A percentile compares a stretch with the other conserved stretches of the same genome.
phyloP scores from a whole-genome alignment of 2,797 vertebrate genomes.

The Rhynchotus rufescens region DNA sequence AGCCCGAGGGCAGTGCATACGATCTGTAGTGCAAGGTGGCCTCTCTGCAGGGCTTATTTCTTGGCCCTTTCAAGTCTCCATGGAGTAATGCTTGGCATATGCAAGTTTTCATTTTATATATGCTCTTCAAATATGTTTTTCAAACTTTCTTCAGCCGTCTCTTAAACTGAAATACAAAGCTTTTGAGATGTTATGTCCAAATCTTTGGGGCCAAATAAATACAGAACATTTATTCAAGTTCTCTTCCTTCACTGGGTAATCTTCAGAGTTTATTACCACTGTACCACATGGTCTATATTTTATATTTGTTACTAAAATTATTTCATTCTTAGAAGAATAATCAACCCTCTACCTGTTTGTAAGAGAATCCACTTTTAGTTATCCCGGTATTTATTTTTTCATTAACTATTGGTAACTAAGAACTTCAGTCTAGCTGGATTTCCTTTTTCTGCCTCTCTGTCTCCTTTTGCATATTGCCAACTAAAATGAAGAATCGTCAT shows the following conservation, averaged over 20 bases:
- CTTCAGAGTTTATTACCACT: not conserved
- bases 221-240: not conserved
- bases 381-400: not conserved
- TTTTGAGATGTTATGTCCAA: not conserved
- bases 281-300: not conserved
- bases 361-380: not conserved
- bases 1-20: not conserved
- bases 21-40: not conserved
- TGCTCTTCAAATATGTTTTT: not conserved
- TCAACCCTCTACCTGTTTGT: not conserved
- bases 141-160: not conserved
- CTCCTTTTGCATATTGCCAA: not conserved
- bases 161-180: not conserved
- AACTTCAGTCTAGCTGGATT: not conserved
- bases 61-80: not conserved
- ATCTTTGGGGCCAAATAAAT: not conserved
- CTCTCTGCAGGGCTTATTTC: not conserved
- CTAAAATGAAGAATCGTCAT: not conserved
- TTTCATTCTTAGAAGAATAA: not conserved
- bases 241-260: not conserved
- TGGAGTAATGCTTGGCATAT: not conserved
- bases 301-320: not conserved
- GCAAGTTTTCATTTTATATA: not conserved
- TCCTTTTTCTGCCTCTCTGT: not conserved
- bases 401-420: not conserved